These are phyloP conservation scores for Meiosimyza decipiens DNA, from an alignment of 2,888 invertebrate genomes.

Conservation along the genomic window DNA sequence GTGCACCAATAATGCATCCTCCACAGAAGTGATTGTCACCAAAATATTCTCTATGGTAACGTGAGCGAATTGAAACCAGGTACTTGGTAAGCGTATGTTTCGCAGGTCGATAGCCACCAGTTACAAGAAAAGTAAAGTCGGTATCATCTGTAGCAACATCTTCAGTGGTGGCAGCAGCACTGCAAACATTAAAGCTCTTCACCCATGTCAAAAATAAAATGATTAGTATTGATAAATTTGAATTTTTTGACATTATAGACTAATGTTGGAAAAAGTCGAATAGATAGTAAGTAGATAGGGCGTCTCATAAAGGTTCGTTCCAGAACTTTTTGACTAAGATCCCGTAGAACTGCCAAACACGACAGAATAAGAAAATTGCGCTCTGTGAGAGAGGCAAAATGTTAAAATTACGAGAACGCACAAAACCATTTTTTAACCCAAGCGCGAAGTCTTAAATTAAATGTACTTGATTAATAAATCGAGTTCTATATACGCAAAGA, in stretches of 20 bases:
- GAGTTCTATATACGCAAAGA: too few species aligned
- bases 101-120: conserved; percentile 34
- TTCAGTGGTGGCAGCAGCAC: not conserved
- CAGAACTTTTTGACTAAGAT: too few species aligned
- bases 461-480: too few species aligned
- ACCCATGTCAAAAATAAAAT: conserved; percentile 7
- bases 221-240: conserved; percentile 4
- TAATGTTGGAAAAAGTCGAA: too few species aligned
- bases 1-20: not conserved
- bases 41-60: conserved; percentile 22
- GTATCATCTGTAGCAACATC: not conserved
- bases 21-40: conserved; percentile 24
- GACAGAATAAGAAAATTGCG: too few species aligned
- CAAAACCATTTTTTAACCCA: too few species aligned
- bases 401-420: too few species aligned
- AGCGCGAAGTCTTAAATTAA: too few species aligned
- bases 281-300: too few species aligned
- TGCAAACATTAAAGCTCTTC: not conserved
- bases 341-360: too few species aligned
- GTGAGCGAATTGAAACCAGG: conserved; percentile 30
- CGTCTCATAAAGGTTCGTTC: too few species aligned
- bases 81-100: conserved; percentile 28
- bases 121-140: conserved; percentile 29
- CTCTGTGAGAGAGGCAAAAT: too few species aligned
- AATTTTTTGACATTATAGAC: not conserved